These are phyloP conservation scores for Phylloscopus collybita DNA, from an alignment of 2,797 vertebrate genomes.

Conservation along the genomic window DNA sequence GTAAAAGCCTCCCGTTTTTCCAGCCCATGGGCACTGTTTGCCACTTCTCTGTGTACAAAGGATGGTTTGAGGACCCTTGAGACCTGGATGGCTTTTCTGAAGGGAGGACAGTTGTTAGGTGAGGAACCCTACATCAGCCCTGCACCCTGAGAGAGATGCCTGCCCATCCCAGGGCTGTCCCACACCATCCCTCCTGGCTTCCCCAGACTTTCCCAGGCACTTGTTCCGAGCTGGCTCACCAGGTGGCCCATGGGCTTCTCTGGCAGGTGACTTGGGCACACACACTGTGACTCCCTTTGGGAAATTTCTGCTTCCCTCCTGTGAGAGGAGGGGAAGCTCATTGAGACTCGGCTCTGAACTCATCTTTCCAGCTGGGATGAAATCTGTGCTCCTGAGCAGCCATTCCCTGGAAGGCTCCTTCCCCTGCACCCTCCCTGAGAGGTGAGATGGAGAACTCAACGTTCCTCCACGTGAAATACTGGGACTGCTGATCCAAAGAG, in stretches of 20 bases:
- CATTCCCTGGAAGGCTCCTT: not conserved
- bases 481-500: not conserved
- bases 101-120: not conserved
- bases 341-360: not conserved
- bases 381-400: not conserved
- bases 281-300: not conserved
- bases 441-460: not conserved
- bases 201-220: not conserved
- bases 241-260: not conserved
- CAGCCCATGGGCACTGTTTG: not conserved
- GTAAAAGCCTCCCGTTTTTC: not conserved
- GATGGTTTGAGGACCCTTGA: not conserved
- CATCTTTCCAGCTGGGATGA: not conserved
- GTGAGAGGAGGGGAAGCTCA: not conserved
- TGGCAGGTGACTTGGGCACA: not conserved
- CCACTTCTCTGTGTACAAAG: not conserved
- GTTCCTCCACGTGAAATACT: not conserved
- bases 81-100: not conserved
- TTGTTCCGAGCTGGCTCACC: not conserved
- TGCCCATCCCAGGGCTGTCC: not conserved
- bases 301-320: not conserved
- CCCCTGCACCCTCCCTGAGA: accelerated
- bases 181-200: not conserved
- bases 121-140: not conserved
- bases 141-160: not conserved